Percentiles rank a stretch among this genome's conserved stretches.
Conservation (phyloP, 2,797 vertebrate species). For the Staurois parvus region DNA sequence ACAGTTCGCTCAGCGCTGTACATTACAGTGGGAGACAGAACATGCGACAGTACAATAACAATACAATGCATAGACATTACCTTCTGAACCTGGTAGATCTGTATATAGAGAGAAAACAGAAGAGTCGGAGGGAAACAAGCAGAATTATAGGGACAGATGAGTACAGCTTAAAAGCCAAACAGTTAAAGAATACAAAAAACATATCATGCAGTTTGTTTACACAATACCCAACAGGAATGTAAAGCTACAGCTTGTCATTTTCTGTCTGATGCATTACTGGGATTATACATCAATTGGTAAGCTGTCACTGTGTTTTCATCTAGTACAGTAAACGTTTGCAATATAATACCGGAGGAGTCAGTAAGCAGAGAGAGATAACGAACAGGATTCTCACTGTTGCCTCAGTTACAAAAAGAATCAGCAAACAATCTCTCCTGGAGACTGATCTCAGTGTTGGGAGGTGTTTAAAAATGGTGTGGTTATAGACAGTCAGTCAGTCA, state of each 20-base stretch:
- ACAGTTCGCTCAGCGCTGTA: no score
- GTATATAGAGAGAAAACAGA: slow-evolving; percentile 57
- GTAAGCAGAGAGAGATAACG: background rate
- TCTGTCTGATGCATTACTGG: background rate
- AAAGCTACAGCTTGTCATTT: background rate
- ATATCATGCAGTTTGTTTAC: no score
- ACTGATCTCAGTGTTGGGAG: background rate
- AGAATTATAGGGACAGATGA: slow-evolving; percentile 12
- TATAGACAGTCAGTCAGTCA: background rate
- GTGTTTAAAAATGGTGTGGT: background rate
- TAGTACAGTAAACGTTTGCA: background rate
- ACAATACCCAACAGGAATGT: background rate
- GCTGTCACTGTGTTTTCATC: background rate
- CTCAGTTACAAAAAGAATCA: background rate
- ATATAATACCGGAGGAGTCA: background rate
- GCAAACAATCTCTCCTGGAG: background rate
- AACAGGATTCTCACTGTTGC: background rate
- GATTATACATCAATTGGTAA: background rate
- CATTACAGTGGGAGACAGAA: no score
- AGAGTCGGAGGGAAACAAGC: slow-evolving; percentile 63
- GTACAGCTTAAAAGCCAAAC: background rate
- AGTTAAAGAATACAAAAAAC: no score
- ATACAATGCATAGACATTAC: slow-evolving; percentile 79
- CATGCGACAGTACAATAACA: no score
- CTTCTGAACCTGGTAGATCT: slow-evolving; percentile 94